Percentiles rank a stretch among this genome's conserved stretches.
Evolutionary conservation across 2,113 vertebrate species (phyloP).

Genomic region (Anolis sagrei): DNA sequence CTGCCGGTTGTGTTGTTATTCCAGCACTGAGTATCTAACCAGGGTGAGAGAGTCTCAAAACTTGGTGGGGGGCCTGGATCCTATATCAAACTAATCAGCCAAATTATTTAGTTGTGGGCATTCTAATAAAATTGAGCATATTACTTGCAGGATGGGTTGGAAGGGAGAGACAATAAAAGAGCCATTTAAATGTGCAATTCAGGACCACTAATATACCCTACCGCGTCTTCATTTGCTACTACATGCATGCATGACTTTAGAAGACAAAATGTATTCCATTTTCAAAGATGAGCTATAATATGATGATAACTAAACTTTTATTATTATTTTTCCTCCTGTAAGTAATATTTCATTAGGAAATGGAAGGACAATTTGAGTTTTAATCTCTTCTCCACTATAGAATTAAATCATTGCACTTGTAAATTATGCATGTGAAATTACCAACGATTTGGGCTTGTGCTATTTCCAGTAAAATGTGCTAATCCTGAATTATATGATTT

Average conservation of each 20-base stretch:
- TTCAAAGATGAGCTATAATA: conserved; percentile 18
- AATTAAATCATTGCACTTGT: conserved; percentile 68
- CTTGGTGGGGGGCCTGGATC: neutral
- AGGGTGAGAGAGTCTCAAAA: neutral
- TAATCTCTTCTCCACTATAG: conserved; percentile 64
- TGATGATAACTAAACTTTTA: conserved; percentile 42
- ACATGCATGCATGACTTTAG: conserved; percentile 32
- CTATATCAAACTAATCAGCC: neutral
- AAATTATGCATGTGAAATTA: conserved; percentile 73
- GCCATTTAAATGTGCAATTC: conserved; percentile 24
- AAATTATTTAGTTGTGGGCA: neutral
- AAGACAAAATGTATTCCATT: conserved; percentile 44
- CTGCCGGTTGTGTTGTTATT: neutral
- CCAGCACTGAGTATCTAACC: neutral
- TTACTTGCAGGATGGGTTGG: conserved; percentile 13
- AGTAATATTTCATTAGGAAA: conserved; percentile 61
- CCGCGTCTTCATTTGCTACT: conserved; percentile 42
- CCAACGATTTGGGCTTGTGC: conserved; percentile 61
- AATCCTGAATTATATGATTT: conserved; percentile 66
- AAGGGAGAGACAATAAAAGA: conserved; percentile 25
- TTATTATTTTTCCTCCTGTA: conserved; percentile 53
- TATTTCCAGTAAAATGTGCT: conserved; percentile 71
- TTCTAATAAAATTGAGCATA: neutral
- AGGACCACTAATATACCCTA: conserved; percentile 39
- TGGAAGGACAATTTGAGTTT: conserved; percentile 69